phyloP scores from a whole-genome alignment of 2,797 vertebrate species.

The Onychomys torridus region DNA sequence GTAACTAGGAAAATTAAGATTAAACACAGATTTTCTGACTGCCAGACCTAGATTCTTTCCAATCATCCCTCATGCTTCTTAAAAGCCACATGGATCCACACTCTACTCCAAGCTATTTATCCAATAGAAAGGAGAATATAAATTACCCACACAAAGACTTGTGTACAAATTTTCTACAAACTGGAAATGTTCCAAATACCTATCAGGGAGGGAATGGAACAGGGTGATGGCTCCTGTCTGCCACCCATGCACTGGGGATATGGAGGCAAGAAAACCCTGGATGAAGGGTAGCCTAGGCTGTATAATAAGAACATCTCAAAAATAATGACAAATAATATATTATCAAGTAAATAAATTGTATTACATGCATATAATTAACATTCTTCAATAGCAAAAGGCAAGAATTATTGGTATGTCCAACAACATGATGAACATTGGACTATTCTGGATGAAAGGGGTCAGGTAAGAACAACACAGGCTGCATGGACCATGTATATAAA shows the following conservation, averaged over 20 bases:
- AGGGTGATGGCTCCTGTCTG: neutral
- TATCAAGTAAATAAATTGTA: neutral
- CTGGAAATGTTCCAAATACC: conserved; percentile 24
- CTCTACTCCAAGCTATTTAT: conserved; percentile 55
- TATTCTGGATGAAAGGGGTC: neutral
- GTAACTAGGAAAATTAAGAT: conserved; percentile 70
- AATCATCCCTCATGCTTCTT: conserved; percentile 58
- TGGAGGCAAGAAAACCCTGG: neutral
- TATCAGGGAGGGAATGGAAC: neutral
- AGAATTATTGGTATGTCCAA: neutral
- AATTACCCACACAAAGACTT: conserved; percentile 48
- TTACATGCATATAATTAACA: neutral
- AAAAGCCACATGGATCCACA: conserved; percentile 47
- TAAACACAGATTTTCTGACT: conserved; percentile 70
- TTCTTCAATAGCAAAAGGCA: neutral
- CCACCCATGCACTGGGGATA: neutral
- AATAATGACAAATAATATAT: neutral
- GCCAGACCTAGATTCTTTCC: conserved; percentile 54
- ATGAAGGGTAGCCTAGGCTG: neutral
- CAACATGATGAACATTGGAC: conserved; percentile 29
- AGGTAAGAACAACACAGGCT: neutral
- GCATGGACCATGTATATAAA: neutral
- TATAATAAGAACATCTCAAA: neutral
- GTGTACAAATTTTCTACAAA: conserved; percentile 45
- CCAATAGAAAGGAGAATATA: conserved; percentile 25